phyloP scores from a whole-genome alignment of 1,140 invertebrate species.

The Leptestheria dahalacensis region DNA sequence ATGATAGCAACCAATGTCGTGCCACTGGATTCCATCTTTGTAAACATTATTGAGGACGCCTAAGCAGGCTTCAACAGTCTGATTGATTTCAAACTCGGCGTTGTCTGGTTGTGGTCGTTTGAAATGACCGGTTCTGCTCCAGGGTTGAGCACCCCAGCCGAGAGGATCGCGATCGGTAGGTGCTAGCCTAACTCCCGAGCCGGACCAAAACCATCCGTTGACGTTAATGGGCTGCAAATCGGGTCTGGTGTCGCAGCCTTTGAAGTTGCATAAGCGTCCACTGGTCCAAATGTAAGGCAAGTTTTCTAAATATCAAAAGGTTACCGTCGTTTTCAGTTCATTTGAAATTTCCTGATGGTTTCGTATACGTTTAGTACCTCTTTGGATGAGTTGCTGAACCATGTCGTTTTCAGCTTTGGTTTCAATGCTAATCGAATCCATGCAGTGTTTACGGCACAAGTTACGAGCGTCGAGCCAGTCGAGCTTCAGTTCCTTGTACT shows the following conservation, averaged over 20 bases:
- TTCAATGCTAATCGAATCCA: slow-evolving; percentile 77
- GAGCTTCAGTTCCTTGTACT: slow-evolving; percentile 55
- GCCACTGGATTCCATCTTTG: slow-evolving; percentile 79
- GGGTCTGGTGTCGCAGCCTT: slow-evolving; percentile 68
- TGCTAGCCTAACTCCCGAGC: slow-evolving; percentile 70
- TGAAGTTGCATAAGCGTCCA: slow-evolving; percentile 80
- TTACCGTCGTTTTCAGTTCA: neutral
- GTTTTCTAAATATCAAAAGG: slow-evolving; percentile 40
- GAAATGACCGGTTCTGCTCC: slow-evolving; percentile 78
- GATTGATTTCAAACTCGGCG: slow-evolving; percentile 79
- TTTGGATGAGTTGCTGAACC: slow-evolving; percentile 67
- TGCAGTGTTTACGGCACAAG: slow-evolving; percentile 76
- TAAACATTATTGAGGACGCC: slow-evolving; percentile 74
- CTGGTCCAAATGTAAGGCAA: slow-evolving; percentile 86
- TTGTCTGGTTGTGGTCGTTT: slow-evolving; percentile 74
- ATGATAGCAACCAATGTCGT: slow-evolving; percentile 83
- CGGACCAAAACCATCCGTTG: slow-evolving; percentile 85
- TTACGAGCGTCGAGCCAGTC: slow-evolving; percentile 84
- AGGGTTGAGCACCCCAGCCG: slow-evolving; percentile 34
- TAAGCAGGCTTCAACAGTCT: slow-evolving; percentile 68
- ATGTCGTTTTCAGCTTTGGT: slow-evolving; percentile 78
- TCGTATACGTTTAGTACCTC: slow-evolving; percentile 38
- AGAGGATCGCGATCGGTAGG: slow-evolving; percentile 47
- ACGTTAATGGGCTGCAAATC: slow-evolving; percentile 72
- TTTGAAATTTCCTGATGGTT: neutral